These are phyloP conservation scores for Pterocles burchelli DNA, from an alignment of 2,113 vertebrate species.

Conservation along the genomic window DNA sequence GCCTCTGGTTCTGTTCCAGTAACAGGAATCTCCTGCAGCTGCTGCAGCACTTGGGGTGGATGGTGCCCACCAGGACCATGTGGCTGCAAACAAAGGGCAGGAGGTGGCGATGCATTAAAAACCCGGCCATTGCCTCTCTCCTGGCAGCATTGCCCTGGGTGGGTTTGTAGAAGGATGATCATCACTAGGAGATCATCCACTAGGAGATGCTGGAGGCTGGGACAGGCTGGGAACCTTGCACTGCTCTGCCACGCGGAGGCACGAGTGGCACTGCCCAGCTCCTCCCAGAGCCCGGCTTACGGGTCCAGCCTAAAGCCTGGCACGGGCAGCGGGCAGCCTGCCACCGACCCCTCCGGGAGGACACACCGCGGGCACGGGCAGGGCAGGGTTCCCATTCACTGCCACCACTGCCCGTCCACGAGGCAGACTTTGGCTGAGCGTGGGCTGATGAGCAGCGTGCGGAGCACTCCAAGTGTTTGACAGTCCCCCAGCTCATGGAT, in stretches of 20 bases:
- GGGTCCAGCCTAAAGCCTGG: neutral
- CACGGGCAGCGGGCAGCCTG: neutral
- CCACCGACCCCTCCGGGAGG: rapidly evolving
- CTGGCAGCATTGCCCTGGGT: neutral
- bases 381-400: neutral
- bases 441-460: rapidly evolving
- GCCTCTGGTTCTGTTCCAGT: neutral
- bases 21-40: neutral
- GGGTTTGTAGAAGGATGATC: neutral
- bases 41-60: neutral
- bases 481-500: neutral
- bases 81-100: neutral
- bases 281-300: neutral
- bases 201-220: neutral
- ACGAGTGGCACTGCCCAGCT: neutral
- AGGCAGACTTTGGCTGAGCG: neutral
- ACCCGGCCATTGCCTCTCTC: neutral
- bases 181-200: too few relatives aligned
- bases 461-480: neutral
- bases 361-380: rapidly evolving
- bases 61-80: neutral
- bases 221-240: neutral
- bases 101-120: neutral
- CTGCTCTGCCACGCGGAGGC: neutral
- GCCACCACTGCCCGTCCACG: rapidly evolving